phyloP scores from a whole-genome alignment of 2,888 invertebrate species.

The Drosophila yooni region DNA sequence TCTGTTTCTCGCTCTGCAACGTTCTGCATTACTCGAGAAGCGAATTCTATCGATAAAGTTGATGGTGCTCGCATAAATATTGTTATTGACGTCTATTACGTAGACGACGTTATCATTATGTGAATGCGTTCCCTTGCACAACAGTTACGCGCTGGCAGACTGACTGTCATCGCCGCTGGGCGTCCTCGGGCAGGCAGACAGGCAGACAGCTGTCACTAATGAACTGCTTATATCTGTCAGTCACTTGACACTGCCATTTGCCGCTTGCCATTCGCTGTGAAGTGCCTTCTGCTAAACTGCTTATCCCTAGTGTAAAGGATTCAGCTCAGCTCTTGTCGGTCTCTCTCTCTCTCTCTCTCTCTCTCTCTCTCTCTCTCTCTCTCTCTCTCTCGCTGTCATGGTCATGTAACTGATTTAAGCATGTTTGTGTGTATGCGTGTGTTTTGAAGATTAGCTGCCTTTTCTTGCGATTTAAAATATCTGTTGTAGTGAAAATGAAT shows the following conservation, averaged over 20 bases:
- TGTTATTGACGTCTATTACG: not conserved
- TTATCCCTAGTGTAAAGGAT: slow-evolving; percentile 41
- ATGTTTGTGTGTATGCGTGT: not conserved
- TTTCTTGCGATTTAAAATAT: not conserved
- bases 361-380: no score
- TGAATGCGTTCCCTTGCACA: slow-evolving; percentile 1
- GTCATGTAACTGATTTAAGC: slow-evolving; percentile 23
- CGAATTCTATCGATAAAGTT: slow-evolving; percentile 1
- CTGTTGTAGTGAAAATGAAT: not conserved
- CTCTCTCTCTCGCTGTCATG: slow-evolving; percentile 3
- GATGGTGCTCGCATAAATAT: slow-evolving; percentile 6
- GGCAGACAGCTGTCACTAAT: slow-evolving; percentile 39
- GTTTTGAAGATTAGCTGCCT: not conserved
- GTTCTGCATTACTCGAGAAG: slow-evolving; percentile 1
- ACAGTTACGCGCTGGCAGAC: slow-evolving; percentile 39
- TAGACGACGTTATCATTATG: not conserved
- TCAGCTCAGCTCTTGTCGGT: not conserved
- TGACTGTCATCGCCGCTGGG: slow-evolving; percentile 30
- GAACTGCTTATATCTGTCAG: slow-evolving; percentile 56
- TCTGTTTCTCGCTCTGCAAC: not conserved
- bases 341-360: not conserved
- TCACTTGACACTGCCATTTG: slow-evolving; percentile 52
- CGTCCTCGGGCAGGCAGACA: slow-evolving; percentile 4
- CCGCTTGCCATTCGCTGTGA: slow-evolving; percentile 37
- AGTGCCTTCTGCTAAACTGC: slow-evolving; percentile 36